Evolutionary conservation across 1,140 invertebrate genomes (phyloP), one percentile per base, ranked within the genome.

Genomic region (Trichonephila inaurata): DNA sequence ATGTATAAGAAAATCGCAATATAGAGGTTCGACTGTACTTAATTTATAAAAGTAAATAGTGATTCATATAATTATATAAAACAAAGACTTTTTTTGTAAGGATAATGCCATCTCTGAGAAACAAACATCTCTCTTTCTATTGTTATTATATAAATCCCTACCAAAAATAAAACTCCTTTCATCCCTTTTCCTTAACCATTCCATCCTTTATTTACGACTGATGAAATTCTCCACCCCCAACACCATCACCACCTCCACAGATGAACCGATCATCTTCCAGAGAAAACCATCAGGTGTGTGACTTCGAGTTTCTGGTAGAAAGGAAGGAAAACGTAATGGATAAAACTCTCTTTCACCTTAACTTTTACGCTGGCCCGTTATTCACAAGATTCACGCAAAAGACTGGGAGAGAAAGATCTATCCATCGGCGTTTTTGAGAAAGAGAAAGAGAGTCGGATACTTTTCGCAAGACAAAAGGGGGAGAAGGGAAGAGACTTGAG

Each of bases 391-490:
- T 60, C 51, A 19, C 82, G 82, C 82, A 83, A 18, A 24, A n/a
- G 44, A 14, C 24, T 21, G 58, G 58, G 44, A 60, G 14, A 2
- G 51, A 58, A 19, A 60, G 44, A 24, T 51, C 81, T 83, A 51
- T 83, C 83, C 40, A 60, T 18, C 61, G 82, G 62, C 62, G 82
- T 92, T 92, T 92, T 86, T 92, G 51, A 51, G n/a, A n/a, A n/a
- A n/a, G 51, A 51, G 51, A 1, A 2, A 40, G 91, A 91, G 28
- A 64, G 61, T 83, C 60, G 91, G 83, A 87, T 87, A 60, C 83
- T 92, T 92, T 66, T 87, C 62, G 51, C 40, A 92, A 83, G 87
- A 61, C 87, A 87, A 92, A 87, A 58, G 91, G 85, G 91, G 77
- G 87, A 83, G 87, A n/a, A 28, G 87, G 72, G 87, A 87, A 58